Evolutionary conservation across 2,888 invertebrate species (phyloP), one percentile per base, ranked within the genome.

Genomic region (Aelia acuminata): DNA sequence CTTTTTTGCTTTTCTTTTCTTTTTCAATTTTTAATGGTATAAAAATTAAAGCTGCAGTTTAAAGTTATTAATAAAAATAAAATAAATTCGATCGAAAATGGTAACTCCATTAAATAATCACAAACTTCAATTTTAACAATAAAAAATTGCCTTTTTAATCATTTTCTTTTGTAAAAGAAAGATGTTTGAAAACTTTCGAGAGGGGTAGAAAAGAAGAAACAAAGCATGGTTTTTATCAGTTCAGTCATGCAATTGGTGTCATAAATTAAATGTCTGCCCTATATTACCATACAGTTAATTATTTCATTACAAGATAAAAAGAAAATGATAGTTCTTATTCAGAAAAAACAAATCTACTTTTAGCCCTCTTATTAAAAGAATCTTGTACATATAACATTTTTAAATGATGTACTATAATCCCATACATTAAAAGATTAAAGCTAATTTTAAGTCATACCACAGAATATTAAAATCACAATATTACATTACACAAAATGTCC

Each of bases 391-490:
- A 80, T 80, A 80, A 80, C 80, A 43, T 43, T 80, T 80, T 80
- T 80, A 80, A 80, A 80, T 80, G 80, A 87, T 63, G 57, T 48
- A 63, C 53, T 87, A 87, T 87, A 87, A 87, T 87, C 87, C 87
- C 43, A 63, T 70, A 87, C 26, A 63, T 47, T 87, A 87, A 87
- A 87, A 85, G 43, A 87, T 87, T 87, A 87, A 87, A 87, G 87
- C 87, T 87, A 87, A 70, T 87, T 87, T 87, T 57, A 70, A 63
- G 43, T 57, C 43, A 87, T 87, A 87, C 85, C 87, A 87, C 87
- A 87, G 87, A 63, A 87, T 87, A 80, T 87, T 63, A 87, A 87
- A 87, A 87, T 87, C 87, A 87, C 87, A 87, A 87, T 87, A 87
- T 87, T 85, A 87, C 53, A 87, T 87, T 87, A 87, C 87, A 87